phyloP scores from a whole-genome alignment of 2,888 invertebrate genomes.

The Napeogenes sylphis region DNA sequence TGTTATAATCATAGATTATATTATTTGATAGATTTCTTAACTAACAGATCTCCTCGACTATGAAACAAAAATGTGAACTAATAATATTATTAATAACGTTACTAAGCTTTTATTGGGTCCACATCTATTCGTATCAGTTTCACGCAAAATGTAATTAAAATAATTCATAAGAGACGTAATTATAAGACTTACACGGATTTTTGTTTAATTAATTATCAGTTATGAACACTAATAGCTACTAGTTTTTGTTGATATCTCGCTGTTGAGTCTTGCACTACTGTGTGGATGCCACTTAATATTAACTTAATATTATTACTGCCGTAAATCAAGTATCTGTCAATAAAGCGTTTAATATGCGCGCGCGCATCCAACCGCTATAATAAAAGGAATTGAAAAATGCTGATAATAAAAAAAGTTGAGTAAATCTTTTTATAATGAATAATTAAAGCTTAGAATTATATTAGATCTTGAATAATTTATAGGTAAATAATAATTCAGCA shows the following conservation, averaged over 20 bases:
- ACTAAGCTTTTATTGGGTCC: too few species aligned
- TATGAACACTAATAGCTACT: conserved; percentile 24
- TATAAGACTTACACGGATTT: conserved; percentile 17
- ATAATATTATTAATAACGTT: too few species aligned
- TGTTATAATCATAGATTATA: too few species aligned
- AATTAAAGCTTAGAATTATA: too few species aligned
- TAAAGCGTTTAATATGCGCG: conserved; percentile 15
- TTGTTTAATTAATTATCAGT: conserved; percentile 24
- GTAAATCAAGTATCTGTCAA: conserved; percentile 31
- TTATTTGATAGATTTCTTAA: too few species aligned
- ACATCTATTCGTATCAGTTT: background rate
- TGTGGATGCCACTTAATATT: conserved; percentile 30
- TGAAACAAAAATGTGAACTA: too few species aligned
- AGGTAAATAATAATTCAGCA: too few species aligned
- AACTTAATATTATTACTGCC: conserved; percentile 27
- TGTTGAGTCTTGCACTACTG: conserved; percentile 23
- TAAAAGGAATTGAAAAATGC: background rate
- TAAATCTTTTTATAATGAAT: background rate
- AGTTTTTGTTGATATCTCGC: conserved; percentile 21
- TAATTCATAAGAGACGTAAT: conserved; percentile 9
- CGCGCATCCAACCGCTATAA: conserved; percentile 9
- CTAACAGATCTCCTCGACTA: too few species aligned
- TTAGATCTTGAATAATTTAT: too few species aligned
- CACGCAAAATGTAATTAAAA: background rate
- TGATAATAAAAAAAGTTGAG: background rate